These are phyloP conservation scores for Neotoma lepida DNA, from an alignment of 2,113 vertebrate genomes.

Conservation along the genomic window DNA sequence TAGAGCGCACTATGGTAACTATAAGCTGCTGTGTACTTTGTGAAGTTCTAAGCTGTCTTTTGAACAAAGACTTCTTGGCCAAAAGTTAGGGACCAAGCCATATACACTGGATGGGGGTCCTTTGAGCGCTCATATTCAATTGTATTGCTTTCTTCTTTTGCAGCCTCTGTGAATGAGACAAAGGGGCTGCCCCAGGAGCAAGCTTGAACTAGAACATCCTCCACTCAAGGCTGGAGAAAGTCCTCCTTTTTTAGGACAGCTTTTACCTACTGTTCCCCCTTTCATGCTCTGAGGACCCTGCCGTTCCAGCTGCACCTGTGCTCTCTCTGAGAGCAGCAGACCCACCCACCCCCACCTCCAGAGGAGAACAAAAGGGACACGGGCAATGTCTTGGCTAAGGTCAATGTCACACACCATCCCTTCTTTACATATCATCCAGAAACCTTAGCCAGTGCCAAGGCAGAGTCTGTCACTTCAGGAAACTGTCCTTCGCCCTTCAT, in stretches of 20 bases:
- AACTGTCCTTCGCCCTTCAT: not conserved
- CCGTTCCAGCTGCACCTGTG: not conserved
- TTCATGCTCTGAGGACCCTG: rapidly evolving
- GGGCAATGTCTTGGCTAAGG: not conserved
- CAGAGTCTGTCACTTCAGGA: no score
- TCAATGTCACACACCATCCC: not conserved
- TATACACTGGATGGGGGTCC: no score
- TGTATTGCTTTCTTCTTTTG: not conserved
- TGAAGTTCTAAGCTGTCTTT: not conserved
- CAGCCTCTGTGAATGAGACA: not conserved
- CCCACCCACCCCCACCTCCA: rapidly evolving
- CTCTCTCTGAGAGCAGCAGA: not conserved
- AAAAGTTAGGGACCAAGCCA: not conserved
- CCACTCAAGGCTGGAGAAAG: not conserved
- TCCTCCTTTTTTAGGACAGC: not conserved
- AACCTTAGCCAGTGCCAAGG: not conserved
- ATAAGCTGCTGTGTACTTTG: not conserved
- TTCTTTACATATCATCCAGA: not conserved
- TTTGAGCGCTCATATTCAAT: rapidly evolving
- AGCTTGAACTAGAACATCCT: not conserved
- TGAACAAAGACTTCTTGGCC: not conserved
- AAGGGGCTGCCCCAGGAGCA: not conserved
- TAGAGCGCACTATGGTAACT: not conserved
- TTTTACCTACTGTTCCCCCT: not conserved
- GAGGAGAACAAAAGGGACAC: not conserved